Conservation (phyloP, 2,888 invertebrate species). For the Malthinus flaveolus region DNA sequence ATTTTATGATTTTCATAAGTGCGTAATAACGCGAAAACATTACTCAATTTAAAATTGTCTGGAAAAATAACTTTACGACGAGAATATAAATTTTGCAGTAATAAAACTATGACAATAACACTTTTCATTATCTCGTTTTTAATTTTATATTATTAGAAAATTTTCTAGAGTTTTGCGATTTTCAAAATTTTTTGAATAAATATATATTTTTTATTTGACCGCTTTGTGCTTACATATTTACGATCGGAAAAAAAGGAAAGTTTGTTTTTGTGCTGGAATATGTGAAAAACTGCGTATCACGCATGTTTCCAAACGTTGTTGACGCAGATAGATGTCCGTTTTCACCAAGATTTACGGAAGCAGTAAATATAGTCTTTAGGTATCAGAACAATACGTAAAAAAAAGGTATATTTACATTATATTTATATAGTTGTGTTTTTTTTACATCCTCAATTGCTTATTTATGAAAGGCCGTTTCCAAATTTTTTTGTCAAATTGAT, state of each 20-base stretch:
- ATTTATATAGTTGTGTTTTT: slow-evolving; percentile 1
- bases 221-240: slow-evolving; percentile 4
- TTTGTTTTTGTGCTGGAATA: slow-evolving; percentile 5
- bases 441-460: neutral
- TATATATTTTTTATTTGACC: neutral
- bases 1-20: too few species aligned
- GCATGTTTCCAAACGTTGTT: slow-evolving; percentile 6
- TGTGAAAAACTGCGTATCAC: slow-evolving; percentile 7
- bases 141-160: too few species aligned
- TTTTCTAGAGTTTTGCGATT: too few species aligned
- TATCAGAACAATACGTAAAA: slow-evolving; percentile 2
- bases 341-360: slow-evolving; percentile 5
- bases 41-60: too few species aligned
- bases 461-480: too few species aligned
- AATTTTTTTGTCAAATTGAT: too few species aligned
- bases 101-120: too few species aligned
- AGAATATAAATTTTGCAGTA: too few species aligned
- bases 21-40: too few species aligned
- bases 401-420: neutral
- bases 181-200: too few species aligned
- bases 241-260: neutral
- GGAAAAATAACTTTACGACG: too few species aligned
- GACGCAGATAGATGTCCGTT: slow-evolving; percentile 5
- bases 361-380: slow-evolving; percentile 6
- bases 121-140: too few species aligned